Conservation (phyloP, 2,113 vertebrate species). For the Axis porcinus region DNA sequence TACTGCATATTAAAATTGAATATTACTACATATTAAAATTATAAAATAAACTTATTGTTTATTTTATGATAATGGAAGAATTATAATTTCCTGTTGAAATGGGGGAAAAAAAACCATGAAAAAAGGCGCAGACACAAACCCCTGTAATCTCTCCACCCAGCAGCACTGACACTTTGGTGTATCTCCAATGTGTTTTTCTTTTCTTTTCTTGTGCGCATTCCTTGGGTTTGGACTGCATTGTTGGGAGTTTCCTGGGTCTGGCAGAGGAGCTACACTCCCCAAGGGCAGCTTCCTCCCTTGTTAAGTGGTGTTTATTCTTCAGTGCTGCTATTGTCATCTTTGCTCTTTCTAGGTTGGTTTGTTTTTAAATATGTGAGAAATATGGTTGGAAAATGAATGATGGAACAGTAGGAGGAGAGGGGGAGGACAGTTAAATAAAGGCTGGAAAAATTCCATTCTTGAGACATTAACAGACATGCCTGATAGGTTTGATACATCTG, state of each 20-base stretch:
- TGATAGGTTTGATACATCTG: neutral
- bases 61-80: slow-evolving; percentile 1
- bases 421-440: neutral
- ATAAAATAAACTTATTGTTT: neutral
- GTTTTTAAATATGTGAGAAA: slow-evolving; percentile 28
- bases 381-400: neutral
- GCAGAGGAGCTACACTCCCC: neutral
- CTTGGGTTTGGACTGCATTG: neutral
- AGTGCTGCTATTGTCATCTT: neutral
- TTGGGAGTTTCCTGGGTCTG: neutral
- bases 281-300: neutral
- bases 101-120: neutral
- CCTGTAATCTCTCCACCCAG: neutral
- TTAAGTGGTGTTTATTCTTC: neutral
- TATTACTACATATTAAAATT: neutral
- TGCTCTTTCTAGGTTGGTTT: neutral
- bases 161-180: neutral
- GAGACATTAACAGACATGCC: neutral
- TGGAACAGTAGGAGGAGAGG: neutral
- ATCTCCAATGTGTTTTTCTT: neutral
- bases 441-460: neutral
- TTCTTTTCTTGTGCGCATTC: neutral
- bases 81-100: neutral
- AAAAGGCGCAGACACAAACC: neutral
- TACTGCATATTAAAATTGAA: neutral